phyloP scores from a whole-genome alignment of 2,797 vertebrate genomes.

The Poeciliopsis presidionis region DNA sequence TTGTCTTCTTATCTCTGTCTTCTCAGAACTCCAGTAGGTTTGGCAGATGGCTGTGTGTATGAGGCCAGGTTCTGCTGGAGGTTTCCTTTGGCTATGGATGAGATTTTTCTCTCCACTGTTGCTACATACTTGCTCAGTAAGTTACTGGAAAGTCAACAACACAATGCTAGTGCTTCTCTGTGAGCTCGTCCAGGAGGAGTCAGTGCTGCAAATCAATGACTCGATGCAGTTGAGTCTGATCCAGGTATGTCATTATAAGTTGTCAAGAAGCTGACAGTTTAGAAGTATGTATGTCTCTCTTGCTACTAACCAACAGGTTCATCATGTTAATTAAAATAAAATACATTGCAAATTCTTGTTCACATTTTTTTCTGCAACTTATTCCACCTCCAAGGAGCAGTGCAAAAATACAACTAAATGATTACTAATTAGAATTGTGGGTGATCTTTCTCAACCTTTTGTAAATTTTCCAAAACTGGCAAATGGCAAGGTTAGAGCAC shows the following conservation, averaged over 20 bases:
- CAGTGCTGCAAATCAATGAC: not conserved
- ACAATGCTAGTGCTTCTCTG: too few species aligned
- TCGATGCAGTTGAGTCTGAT: not conserved
- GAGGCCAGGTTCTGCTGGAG: too few species aligned
- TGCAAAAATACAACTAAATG: slow-evolving; percentile 58
- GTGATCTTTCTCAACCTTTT: slow-evolving; percentile 61
- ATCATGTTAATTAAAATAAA: slow-evolving; percentile 12
- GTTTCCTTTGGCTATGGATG: too few species aligned
- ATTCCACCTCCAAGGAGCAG: not conserved
- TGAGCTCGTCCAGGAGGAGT: not conserved
- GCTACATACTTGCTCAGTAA: too few species aligned
- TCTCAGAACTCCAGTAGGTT: too few species aligned
- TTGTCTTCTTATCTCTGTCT: too few species aligned
- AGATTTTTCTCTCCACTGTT: too few species aligned
- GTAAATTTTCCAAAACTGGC: slow-evolving; percentile 74
- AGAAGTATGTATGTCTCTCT: not conserved
- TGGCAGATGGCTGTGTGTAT: too few species aligned
- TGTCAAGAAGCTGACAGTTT: not conserved
- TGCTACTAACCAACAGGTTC: not conserved
- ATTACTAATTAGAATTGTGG: slow-evolving; percentile 69
- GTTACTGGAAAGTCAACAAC: too few species aligned
- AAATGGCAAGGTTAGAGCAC: slow-evolving; percentile 73
- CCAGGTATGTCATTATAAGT: not conserved
- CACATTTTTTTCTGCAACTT: slow-evolving; percentile 8
- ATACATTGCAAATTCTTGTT: slow-evolving; percentile 19